A percentile compares a stretch with the other conserved stretches of the same genome.
These are phyloP conservation scores for Malurus leucopterus DNA, from an alignment of 2,797 vertebrate genomes.

Conservation along the genomic window DNA sequence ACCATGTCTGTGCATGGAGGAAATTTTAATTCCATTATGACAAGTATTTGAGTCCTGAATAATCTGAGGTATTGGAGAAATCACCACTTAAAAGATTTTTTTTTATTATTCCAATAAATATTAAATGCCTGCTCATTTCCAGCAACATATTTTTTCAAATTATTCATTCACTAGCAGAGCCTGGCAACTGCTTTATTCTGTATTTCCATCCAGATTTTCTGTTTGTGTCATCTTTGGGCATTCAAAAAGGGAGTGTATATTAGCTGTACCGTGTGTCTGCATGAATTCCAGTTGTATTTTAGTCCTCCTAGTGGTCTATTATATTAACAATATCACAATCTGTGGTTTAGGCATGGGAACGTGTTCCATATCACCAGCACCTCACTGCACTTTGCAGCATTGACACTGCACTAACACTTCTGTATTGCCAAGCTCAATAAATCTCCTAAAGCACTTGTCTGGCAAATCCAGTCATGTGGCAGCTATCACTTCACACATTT, in stretches of 20 bases:
- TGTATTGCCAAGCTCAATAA: not conserved
- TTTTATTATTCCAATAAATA: not conserved
- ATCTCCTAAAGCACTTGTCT: not conserved
- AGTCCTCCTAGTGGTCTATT: conserved; percentile 61
- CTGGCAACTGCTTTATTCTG: conserved; percentile 25
- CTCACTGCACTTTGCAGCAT: not conserved
- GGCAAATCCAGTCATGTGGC: not conserved
- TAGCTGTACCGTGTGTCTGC: not conserved
- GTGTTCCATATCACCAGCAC: not conserved
- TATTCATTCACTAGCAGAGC: not conserved
- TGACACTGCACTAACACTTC: not conserved
- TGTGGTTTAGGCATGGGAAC: not conserved
- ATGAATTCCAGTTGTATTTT: conserved; percentile 54
- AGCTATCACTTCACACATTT: not conserved
- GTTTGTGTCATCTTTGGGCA: not conserved
- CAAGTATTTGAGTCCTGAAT: not conserved
- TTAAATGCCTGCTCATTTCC: not conserved
- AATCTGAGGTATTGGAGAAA: not conserved
- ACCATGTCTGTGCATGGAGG: rapidly evolving
- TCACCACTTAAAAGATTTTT: not conserved
- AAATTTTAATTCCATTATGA: not conserved
- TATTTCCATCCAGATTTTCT: conserved; percentile 35
- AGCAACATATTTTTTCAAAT: not conserved
- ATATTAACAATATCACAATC: conserved; percentile 25
- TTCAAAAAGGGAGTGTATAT: not conserved